Evolutionary conservation across 2,888 invertebrate species (phyloP).

Genomic region (Drosophila silvestris): DNA sequence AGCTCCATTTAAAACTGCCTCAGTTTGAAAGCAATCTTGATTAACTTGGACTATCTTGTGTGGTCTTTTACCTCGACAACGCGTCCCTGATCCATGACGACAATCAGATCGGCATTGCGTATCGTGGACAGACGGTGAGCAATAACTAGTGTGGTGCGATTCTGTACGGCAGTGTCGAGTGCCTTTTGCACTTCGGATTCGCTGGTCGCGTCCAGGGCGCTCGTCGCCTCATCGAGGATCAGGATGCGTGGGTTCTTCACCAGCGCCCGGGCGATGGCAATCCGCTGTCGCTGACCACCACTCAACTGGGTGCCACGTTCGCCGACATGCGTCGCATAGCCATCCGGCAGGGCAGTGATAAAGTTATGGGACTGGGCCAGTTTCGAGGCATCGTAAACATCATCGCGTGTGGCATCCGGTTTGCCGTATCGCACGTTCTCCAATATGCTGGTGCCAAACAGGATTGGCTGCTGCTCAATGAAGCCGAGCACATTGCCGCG

Average conservation of each 20-base stretch:
- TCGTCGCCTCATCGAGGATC: conserved; percentile 97
- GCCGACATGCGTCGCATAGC: conserved; percentile 94
- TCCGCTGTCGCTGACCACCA: conserved; percentile 97
- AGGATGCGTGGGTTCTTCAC: conserved; percentile 95
- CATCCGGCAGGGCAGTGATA: conserved; percentile 91
- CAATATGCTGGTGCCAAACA: conserved; percentile 95
- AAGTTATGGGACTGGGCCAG: conserved; percentile 97
- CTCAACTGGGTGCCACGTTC: conserved; percentile 96
- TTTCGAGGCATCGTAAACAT: conserved; percentile 92
- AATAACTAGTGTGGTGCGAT: conserved; percentile 96
- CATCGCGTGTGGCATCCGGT: conserved; percentile 89
- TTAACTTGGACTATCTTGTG: background rate
- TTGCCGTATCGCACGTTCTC: conserved; percentile 98
- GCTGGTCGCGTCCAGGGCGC: conserved; percentile 96
- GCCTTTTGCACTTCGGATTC: conserved; percentile 96
- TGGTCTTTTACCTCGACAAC: conserved; percentile 90
- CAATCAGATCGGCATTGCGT: conserved; percentile 95
- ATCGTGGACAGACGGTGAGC: conserved; percentile 97
- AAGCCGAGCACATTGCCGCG: conserved; percentile 93
- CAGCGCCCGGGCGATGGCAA: conserved; percentile 97
- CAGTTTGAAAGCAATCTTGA: background rate
- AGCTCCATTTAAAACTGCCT: background rate
- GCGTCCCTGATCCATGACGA: conserved; percentile 93
- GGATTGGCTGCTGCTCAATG: conserved; percentile 96
- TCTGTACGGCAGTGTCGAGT: conserved; percentile 92